A percentile compares a stretch with the other conserved stretches of the same genome.
Evolutionary conservation across 2,888 invertebrate species (phyloP).

Genomic region (Agelastica alni): DNA sequence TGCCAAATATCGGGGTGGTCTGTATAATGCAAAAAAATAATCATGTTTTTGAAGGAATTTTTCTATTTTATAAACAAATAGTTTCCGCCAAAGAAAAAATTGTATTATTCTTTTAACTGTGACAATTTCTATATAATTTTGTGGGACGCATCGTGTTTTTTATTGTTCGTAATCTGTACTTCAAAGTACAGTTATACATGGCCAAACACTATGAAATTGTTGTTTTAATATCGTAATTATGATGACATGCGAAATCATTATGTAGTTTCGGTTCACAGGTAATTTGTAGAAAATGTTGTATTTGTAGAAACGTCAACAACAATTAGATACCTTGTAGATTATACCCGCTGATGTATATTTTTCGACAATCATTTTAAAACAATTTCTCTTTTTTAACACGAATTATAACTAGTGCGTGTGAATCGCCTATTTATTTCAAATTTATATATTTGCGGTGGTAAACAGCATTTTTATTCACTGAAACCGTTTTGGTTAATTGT

Average conservation of each 20-base stretch:
- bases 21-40: background rate
- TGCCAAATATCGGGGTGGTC: too few relatives aligned
- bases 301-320: slow-evolving; percentile 20
- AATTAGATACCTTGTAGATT: too few relatives aligned
- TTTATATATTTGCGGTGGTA: too few relatives aligned
- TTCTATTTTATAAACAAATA: slow-evolving; percentile 10
- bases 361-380: too few relatives aligned
- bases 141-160: slow-evolving; percentile 13
- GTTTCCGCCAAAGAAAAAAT: slow-evolving; percentile 2
- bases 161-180: slow-evolving; percentile 21
- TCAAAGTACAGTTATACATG: slow-evolving; percentile 30
- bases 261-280: slow-evolving; percentile 20
- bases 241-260: slow-evolving; percentile 19
- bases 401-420: too few relatives aligned
- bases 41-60: background rate
- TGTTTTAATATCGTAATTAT: slow-evolving; percentile 36
- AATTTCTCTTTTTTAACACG: too few relatives aligned
- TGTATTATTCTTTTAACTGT: slow-evolving; percentile 15
- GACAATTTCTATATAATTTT: slow-evolving; percentile 13
- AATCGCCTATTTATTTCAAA: too few relatives aligned
- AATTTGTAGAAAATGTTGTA: slow-evolving; percentile 20
- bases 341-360: too few relatives aligned
- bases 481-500: too few relatives aligned
- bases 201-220: slow-evolving; percentile 39
- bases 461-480: too few relatives aligned